phyloP scores from a whole-genome alignment of 2,888 invertebrate species.

The Proisotoma minuta region DNA sequence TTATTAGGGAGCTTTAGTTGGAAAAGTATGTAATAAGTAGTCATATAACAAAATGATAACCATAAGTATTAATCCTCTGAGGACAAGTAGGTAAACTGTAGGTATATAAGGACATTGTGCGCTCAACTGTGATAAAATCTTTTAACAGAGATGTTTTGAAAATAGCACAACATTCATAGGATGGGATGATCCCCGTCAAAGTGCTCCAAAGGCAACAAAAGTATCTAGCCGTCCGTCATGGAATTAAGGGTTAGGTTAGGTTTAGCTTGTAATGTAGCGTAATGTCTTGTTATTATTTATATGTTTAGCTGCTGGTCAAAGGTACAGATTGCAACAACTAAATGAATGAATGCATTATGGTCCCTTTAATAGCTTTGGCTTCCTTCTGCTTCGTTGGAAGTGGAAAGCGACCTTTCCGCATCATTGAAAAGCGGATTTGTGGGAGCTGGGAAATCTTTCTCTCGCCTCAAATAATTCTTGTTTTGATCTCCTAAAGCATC shows the following conservation, averaged over 20 bases:
- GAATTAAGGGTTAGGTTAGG: not conserved
- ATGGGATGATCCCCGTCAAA: not conserved
- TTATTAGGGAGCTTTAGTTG: not conserved
- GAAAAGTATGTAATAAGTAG: no score
- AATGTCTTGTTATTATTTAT: not conserved
- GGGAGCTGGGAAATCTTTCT: slow-evolving; percentile 23
- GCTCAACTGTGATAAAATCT: not conserved
- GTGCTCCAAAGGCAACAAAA: not conserved
- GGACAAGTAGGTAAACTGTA: not conserved
- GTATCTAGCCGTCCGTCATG: not conserved
- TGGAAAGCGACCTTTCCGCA: slow-evolving; percentile 29
- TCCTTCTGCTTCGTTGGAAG: not conserved
- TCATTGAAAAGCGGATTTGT: slow-evolving; percentile 41
- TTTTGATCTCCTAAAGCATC: slow-evolving; percentile 43
- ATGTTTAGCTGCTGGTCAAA: no score
- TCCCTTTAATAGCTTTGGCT: not conserved
- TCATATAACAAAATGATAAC: no score
- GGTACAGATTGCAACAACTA: no score
- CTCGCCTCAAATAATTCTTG: slow-evolving; percentile 37
- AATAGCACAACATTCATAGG: not conserved
- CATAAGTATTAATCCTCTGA: not conserved
- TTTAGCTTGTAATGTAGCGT: not conserved
- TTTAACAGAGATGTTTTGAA: slow-evolving; percentile 1
- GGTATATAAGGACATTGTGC: not conserved
- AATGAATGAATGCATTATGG: no score